Evolutionary conservation across 92 coral and sea anemone genomes (phyloP).

Genomic region (Porites rus): DNA sequence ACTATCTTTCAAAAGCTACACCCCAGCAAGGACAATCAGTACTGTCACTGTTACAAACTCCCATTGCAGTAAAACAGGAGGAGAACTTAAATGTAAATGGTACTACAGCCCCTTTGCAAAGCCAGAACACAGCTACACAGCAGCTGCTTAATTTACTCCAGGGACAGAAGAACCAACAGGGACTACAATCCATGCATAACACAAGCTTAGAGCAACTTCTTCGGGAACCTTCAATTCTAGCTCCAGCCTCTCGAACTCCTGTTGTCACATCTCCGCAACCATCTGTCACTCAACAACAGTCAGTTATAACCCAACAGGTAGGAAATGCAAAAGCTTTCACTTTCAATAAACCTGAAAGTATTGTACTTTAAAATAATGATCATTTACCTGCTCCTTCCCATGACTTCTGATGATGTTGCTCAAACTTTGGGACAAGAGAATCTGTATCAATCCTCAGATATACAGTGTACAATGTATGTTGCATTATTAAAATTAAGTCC

Average conservation of each 20-base stretch:
- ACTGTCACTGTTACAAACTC: slow-evolving; percentile 17
- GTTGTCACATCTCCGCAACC: slow-evolving; percentile 44
- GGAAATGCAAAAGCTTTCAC: too few species aligned
- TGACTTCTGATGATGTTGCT: too few species aligned
- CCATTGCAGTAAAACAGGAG: slow-evolving; percentile 49
- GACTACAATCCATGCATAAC: slow-evolving; percentile 18
- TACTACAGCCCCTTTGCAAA: background rate
- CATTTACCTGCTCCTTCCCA: too few species aligned
- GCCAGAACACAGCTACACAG: slow-evolving; percentile 13
- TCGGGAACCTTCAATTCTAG: slow-evolving; percentile 44
- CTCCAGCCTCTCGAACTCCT: slow-evolving; percentile 35
- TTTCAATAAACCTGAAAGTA: too few species aligned
- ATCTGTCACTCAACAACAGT: slow-evolving; percentile 1
- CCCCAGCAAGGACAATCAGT: slow-evolving; percentile 35
- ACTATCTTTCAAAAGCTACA: slow-evolving; percentile 24
- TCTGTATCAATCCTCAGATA: too few species aligned
- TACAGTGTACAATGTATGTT: too few species aligned
- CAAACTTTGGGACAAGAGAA: too few species aligned
- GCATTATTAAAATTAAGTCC: too few species aligned
- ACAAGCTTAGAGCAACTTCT: slow-evolving; percentile 45
- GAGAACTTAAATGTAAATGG: background rate
- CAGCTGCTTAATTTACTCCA: slow-evolving; percentile 32
- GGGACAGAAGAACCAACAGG: slow-evolving; percentile 42
- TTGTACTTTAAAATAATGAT: too few species aligned
- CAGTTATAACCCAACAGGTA: slow-evolving; percentile 40